A percentile compares a stretch with the other conserved stretches of the same genome.
phyloP scores from a whole-genome alignment of 2,113 vertebrate species.

The Daubentonia madagascariensis region DNA sequence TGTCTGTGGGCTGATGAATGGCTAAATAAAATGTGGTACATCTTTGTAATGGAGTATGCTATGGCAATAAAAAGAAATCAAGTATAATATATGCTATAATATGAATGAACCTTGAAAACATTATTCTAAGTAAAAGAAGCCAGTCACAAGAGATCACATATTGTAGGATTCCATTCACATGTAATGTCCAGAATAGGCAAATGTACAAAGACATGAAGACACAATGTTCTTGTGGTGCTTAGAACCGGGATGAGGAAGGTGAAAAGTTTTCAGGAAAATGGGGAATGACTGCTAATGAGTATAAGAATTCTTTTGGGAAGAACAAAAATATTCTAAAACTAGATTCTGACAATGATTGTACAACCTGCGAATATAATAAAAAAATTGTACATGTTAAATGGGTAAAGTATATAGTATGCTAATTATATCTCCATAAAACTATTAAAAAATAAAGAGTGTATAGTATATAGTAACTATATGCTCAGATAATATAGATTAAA shows the following conservation, averaged over 20 bases:
- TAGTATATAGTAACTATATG: neutral
- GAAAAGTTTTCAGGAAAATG: neutral
- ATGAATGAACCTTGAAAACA: neutral
- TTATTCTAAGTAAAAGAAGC: slow-evolving; percentile 11
- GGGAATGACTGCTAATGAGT: neutral
- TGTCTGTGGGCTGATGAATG: neutral
- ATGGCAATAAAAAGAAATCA: neutral
- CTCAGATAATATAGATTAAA: neutral
- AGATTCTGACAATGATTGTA: neutral
- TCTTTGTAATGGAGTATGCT: neutral
- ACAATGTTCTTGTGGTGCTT: neutral
- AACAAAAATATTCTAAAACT: slow-evolving; percentile 24
- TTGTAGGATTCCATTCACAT: neutral
- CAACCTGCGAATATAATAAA: neutral
- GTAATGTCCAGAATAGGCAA: neutral
- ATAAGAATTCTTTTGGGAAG: neutral
- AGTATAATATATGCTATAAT: neutral
- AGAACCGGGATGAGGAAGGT: neutral
- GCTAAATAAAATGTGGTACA: neutral
- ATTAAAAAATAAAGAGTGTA: neutral
- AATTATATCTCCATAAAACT: neutral
- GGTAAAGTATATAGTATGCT: neutral
- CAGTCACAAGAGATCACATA: neutral
- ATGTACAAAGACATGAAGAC: neutral
- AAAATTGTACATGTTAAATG: neutral